Evolutionary conservation across 64 coral and sea anemone species (phyloP).

Genomic region (Actinia equina): DNA sequence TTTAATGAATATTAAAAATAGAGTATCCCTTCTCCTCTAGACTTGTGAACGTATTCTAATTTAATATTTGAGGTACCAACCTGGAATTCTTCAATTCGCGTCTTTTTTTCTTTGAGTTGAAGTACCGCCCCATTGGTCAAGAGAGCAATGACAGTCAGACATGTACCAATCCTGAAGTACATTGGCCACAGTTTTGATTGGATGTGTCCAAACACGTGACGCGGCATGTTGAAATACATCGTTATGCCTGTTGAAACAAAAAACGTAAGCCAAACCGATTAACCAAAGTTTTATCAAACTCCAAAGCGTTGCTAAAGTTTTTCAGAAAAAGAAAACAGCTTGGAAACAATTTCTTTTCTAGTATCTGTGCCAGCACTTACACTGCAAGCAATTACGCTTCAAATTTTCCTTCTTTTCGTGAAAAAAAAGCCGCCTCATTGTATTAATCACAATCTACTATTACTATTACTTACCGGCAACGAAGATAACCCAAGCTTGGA

Average conservation of each 20-base stretch:
- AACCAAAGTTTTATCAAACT: background rate
- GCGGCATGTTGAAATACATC: slow-evolving; percentile 81
- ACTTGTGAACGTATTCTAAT: background rate
- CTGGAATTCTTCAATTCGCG: slow-evolving; percentile 4
- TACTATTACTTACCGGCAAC: slow-evolving; percentile 52
- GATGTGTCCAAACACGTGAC: slow-evolving; percentile 78
- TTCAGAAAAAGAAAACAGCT: background rate
- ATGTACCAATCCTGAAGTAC: slow-evolving; percentile 57
- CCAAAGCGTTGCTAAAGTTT: background rate
- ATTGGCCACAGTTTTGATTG: slow-evolving; percentile 81
- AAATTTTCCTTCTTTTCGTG: background rate
- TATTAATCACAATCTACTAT: no score
- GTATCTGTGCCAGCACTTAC: no score
- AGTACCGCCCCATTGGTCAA: slow-evolving; percentile 54
- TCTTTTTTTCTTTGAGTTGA: slow-evolving; percentile 20
- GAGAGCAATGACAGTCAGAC: slow-evolving; percentile 53
- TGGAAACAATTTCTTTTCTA: background rate
- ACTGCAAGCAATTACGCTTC: no score
- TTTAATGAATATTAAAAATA: no score
- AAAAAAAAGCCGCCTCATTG: no score
- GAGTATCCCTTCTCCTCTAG: no score
- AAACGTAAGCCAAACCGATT: background rate
- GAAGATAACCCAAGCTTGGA: slow-evolving; percentile 76
- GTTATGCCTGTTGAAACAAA: slow-evolving; percentile 33
- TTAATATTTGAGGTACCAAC: background rate